A percentile compares a stretch with the other conserved stretches of the same genome.
Conservation (phyloP, 2,888 invertebrate genomes). For the Stenodera caucasica region DNA sequence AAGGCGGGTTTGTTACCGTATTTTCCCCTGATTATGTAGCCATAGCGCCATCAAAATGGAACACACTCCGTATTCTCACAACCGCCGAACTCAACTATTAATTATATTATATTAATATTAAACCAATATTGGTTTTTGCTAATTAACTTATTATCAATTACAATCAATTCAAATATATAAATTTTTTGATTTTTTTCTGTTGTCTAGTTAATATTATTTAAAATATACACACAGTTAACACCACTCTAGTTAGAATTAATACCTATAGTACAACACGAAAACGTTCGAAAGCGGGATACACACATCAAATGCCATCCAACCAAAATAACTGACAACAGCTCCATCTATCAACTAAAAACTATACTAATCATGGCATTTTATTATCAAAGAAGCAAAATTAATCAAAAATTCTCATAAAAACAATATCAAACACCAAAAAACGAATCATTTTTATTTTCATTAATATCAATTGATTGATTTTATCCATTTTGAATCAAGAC, state of each 20-base stretch:
- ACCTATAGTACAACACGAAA: constrained; percentile 25
- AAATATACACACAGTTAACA: constrained; percentile 21
- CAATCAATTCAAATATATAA: neutral
- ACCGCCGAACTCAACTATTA: constrained; percentile 40
- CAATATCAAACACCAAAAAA: too few species aligned
- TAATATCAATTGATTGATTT: too few species aligned
- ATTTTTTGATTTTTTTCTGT: neutral
- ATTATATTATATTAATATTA: neutral
- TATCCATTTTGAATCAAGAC: too few species aligned
- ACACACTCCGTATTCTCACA: constrained; percentile 50
- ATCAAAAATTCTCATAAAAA: too few species aligned
- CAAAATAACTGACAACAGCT: constrained; percentile 15
- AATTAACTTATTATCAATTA: neutral
- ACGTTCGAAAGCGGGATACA: constrained; percentile 26
- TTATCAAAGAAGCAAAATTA: too few species aligned
- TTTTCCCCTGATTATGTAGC: constrained; percentile 51
- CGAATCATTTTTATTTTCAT: too few species aligned
- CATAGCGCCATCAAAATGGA: constrained; percentile 53
- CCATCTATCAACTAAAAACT: constrained; percentile 16
- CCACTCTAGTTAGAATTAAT: constrained; percentile 13
- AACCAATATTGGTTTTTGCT: neutral
- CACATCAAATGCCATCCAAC: constrained; percentile 21
- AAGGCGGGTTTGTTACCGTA: constrained; percentile 49
- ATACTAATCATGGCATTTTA: constrained; percentile 3
- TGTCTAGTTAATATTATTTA: neutral